Evolutionary conservation across 2,113 vertebrate species (phyloP).

Genomic region (Symphodus melops): DNA sequence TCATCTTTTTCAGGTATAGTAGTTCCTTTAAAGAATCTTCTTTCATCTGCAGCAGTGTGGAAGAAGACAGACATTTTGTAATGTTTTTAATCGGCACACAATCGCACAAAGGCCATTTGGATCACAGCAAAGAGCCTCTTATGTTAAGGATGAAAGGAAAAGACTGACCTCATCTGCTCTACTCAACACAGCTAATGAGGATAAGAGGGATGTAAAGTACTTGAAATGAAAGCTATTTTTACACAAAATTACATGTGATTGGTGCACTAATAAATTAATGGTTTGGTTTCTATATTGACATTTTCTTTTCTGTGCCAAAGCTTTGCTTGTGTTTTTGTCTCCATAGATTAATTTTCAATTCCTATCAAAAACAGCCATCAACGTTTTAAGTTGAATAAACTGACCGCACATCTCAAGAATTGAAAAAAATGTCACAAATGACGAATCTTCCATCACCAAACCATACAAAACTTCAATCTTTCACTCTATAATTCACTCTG

Average conservation of each 20-base stretch:
- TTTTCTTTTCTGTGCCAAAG: neutral
- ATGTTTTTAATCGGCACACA: neutral
- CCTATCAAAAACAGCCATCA: neutral
- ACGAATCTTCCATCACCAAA: no score
- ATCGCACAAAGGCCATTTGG: neutral
- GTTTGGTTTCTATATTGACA: neutral
- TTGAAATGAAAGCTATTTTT: neutral
- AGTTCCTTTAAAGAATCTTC: neutral
- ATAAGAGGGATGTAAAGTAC: neutral
- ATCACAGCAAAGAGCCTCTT: neutral
- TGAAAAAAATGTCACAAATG: no score
- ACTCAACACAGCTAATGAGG: neutral
- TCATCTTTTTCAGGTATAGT: neutral
- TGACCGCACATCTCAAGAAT: no score
- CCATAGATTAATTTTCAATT: neutral
- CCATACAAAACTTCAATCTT: no score
- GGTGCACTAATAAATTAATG: neutral
- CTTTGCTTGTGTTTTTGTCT: neutral
- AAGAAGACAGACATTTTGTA: neutral
- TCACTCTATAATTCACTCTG: no score
- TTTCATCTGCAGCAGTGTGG: neutral
- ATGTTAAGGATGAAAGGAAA: neutral
- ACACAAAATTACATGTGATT: neutral
- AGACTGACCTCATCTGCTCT: neutral
- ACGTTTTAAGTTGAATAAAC: neutral